Evolutionary conservation across 1,140 invertebrate genomes (phyloP).

Genomic region (Potamilus streckersoni): DNA sequence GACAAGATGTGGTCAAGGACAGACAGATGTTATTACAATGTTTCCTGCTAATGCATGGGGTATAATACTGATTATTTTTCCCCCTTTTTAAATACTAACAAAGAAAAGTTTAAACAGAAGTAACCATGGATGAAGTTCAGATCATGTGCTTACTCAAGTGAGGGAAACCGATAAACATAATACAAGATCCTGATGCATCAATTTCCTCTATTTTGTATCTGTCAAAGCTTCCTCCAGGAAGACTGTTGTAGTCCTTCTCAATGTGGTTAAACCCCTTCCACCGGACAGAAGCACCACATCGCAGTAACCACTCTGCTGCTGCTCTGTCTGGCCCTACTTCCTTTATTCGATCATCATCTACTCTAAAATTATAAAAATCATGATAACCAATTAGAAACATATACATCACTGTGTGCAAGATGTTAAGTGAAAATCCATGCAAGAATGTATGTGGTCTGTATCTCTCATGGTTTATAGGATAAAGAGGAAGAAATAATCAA

Average conservation of each 20-base stretch:
- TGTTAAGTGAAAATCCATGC: not conserved
- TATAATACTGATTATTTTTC: no score
- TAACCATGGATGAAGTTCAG: not conserved
- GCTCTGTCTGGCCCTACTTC: slow-evolving; percentile 83
- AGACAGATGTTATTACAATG: no score
- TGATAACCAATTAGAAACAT: not conserved
- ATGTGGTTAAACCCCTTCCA: slow-evolving; percentile 73
- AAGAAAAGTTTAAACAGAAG: no score
- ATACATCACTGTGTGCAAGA: not conserved
- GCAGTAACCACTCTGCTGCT: slow-evolving; percentile 89
- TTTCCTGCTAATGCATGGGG: no score
- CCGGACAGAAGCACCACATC: slow-evolving; percentile 82
- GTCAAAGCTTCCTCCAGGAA: slow-evolving; percentile 70
- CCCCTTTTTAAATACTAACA: no score
- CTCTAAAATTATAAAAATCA: slow-evolving; percentile 66
- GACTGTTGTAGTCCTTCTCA: slow-evolving; percentile 78
- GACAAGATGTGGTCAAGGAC: no score
- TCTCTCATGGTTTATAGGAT: not conserved
- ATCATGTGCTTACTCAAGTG: slow-evolving; percentile 76
- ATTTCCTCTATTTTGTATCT: slow-evolving; percentile 76
- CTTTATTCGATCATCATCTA: slow-evolving; percentile 78
- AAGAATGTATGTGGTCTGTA: not conserved
- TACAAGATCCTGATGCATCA: slow-evolving; percentile 81
- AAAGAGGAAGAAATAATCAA: no score
- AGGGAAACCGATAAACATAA: slow-evolving; percentile 82